Base-by-base conservation (phyloP, 1,140 invertebrate genomes). In the Thaumatotibia leucotreta region DNA sequence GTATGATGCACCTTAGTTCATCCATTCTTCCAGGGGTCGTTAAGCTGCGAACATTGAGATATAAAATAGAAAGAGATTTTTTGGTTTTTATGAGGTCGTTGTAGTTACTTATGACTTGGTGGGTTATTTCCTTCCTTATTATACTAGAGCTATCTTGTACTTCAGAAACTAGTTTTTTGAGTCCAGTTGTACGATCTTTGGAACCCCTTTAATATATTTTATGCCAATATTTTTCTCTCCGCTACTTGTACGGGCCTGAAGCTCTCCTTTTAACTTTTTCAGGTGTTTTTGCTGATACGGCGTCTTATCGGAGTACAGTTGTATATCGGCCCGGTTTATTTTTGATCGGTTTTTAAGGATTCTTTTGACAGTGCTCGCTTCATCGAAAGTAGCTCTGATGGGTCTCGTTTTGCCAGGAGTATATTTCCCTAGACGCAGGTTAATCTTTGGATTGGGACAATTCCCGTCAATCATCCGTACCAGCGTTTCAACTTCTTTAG, bases 1-100 rank as follows among this genome's bases (percentile, higher is more conserved):
- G 27, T 14, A 72, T 23, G 0, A 72, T 61, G 58, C 66, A 67
- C 50, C 50, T 65, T 0, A 72, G 32, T 68, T 68, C 61, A 23
- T 39, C 3, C 2, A 39, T 39, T 39, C 14, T 39, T 4, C 33
- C 33, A 2, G 33, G 33, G 1, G 3, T 39, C 10, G 14, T n/a
- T 4, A 39, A n/a, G 14, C 33, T 3, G 2, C 33, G 33, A 2
- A 39, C 14, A n/a, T 39, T 39, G 10, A n/a, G 9, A 39, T 39
- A 39, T 3, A 39, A 39, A 10, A 39, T 11, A 10, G 10, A 11
- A 3, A 39, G 33, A 11, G 33, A 39, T n/a, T 39, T 39, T n/a
- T n/a, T n/a, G n/a, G 31, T 32, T 32, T 32, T 32, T 32, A 10
- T 32, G 31, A 32, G 31, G 31, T 32, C 10, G 4, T 32, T 10